Percentiles rank a stretch among this genome's conserved stretches.
These are phyloP conservation scores for Crax fasciolata DNA, from an alignment of 2,797 vertebrate genomes.

Conservation along the genomic window DNA sequence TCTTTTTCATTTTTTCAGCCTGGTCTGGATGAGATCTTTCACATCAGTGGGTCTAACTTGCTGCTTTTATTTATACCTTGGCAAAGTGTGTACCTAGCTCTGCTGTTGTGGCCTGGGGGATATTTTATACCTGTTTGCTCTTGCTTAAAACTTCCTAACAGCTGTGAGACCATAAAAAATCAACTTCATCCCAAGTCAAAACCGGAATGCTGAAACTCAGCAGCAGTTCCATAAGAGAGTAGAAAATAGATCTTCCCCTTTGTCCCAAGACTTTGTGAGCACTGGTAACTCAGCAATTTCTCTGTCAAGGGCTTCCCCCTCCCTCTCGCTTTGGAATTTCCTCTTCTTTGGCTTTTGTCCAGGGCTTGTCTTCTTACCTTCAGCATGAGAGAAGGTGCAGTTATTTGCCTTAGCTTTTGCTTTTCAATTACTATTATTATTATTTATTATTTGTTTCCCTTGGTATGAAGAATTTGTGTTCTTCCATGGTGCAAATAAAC, in stretches of 20 bases:
- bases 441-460: neutral
- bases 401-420: neutral
- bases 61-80: neutral
- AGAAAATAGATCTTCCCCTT: neutral
- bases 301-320: neutral
- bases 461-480: neutral
- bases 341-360: neutral
- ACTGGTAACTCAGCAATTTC: neutral
- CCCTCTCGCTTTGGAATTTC: neutral
- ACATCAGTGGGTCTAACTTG: neutral
- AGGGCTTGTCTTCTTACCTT: neutral
- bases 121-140: neutral
- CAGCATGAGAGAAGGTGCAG: neutral
- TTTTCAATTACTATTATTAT: neutral
- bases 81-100: neutral
- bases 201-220: neutral
- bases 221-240: neutral
- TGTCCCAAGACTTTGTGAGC: neutral
- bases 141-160: neutral
- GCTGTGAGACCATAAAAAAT: neutral
- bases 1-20: neutral
- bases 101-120: fast-evolving
- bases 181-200: neutral
- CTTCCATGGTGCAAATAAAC: neutral
- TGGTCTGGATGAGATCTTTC: neutral